Evolutionary conservation across 2,888 invertebrate species (phyloP).

Genomic region (Allacma fusca): DNA sequence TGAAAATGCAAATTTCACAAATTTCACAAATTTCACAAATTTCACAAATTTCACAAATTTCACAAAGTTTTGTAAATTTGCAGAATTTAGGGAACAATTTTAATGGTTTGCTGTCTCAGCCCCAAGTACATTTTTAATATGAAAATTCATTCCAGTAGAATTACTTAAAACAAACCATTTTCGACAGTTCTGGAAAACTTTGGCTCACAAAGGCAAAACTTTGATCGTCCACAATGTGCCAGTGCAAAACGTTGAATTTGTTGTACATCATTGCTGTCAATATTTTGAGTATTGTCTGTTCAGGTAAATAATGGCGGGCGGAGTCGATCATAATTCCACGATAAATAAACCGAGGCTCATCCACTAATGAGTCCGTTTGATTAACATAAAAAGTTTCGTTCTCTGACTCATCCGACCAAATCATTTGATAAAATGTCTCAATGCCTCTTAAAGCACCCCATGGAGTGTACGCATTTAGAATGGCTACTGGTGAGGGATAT

Average conservation of each 20-base stretch:
- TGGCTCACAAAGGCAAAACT: conserved; percentile 88
- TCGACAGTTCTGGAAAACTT: conserved; percentile 75
- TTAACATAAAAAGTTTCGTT: conserved; percentile 7
- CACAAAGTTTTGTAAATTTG: no score
- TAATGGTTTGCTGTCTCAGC: no score
- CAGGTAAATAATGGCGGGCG: conserved; percentile 81
- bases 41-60: no score
- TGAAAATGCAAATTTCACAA: neutral
- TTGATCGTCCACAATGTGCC: conserved; percentile 94
- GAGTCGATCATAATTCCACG: conserved; percentile 78
- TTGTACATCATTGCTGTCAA: conserved; percentile 88
- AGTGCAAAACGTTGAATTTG: conserved; percentile 92
- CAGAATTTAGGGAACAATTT: no score
- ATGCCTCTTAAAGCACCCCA: neutral
- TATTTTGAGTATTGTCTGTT: conserved; percentile 71
- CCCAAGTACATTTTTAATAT: no score
- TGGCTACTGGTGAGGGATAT: neutral
- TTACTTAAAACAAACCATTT: conserved; percentile 8
- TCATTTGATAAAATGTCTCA: conserved; percentile 24
- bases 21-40: neutral
- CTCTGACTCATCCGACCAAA: conserved; percentile 16
- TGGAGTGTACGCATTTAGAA: neutral
- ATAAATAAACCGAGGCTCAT: conserved; percentile 48
- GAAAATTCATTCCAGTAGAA: conserved; percentile 14
- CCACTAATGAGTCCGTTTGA: conserved; percentile 28